A percentile compares a stretch with the other conserved stretches of the same genome.
Evolutionary conservation across 2,113 vertebrate genomes (phyloP).

Genomic region (Camelus bactrianus): DNA sequence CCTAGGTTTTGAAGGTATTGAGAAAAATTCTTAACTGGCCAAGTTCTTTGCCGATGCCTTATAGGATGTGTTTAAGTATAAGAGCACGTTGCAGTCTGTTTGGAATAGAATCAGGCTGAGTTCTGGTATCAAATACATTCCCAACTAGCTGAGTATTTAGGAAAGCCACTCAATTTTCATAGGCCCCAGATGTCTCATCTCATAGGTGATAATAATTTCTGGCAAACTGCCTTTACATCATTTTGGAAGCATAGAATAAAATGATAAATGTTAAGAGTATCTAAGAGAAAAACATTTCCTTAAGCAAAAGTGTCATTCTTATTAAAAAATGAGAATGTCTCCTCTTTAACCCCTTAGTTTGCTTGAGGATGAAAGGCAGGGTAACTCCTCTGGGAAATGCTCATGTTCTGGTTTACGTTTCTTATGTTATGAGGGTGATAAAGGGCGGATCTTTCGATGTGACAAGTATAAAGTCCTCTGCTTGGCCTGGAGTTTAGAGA

Average conservation of each 20-base stretch:
- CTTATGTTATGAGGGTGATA: slow-evolving; percentile 57
- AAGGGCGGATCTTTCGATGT: slow-evolving; percentile 70
- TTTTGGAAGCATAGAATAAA: slow-evolving; percentile 30
- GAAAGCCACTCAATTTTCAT: slow-evolving; percentile 1
- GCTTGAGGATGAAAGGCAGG: slow-evolving; percentile 62
- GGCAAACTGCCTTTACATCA: not conserved
- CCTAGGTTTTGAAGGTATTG: slow-evolving; percentile 48
- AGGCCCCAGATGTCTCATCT: slow-evolving; percentile 15
- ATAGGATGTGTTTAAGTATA: not conserved
- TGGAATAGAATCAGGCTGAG: slow-evolving; percentile 12
- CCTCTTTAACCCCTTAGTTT: slow-evolving; percentile 58
- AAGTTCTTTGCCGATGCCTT: not conserved
- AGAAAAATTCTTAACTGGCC: not conserved
- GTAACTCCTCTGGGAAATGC: slow-evolving; percentile 60
- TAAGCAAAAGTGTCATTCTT: slow-evolving; percentile 20
- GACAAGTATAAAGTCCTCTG: slow-evolving; percentile 61
- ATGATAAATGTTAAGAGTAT: slow-evolving; percentile 24
- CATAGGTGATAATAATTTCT: slow-evolving; percentile 42
- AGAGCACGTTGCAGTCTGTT: not conserved
- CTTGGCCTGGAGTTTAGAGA: slow-evolving; percentile 42
- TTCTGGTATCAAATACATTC: not conserved
- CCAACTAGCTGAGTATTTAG: not conserved
- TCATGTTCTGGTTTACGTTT: slow-evolving; percentile 73
- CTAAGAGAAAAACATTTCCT: slow-evolving; percentile 32
- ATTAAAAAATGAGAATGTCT: slow-evolving; percentile 48